A percentile compares a stretch with the other conserved stretches of the same genome.
These are phyloP conservation scores for Biston betularia DNA, from an alignment of 2,888 invertebrate species.

Conservation along the genomic window DNA sequence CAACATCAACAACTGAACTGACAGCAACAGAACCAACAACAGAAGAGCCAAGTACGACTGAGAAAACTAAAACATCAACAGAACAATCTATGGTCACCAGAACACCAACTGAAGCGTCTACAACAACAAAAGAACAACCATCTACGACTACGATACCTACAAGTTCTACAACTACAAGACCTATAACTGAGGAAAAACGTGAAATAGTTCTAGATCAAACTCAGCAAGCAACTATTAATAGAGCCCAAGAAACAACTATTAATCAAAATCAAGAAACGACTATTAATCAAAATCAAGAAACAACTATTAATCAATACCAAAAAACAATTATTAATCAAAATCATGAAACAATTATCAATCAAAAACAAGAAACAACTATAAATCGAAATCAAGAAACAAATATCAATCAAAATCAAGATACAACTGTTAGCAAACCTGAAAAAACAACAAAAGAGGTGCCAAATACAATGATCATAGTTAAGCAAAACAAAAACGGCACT, in stretches of 20 bases:
- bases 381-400: neutral
- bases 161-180: slow-evolving; percentile 20
- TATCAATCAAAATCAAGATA: neutral
- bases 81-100: slow-evolving; percentile 8
- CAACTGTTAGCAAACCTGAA: slow-evolving; percentile 13
- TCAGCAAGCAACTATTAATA: neutral
- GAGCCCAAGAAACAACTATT: neutral
- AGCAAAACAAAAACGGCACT: slow-evolving; percentile 22
- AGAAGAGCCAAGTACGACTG: neutral
- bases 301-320: too few relatives aligned
- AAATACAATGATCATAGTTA: slow-evolving; percentile 23
- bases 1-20: slow-evolving; percentile 18
- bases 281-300: neutral
- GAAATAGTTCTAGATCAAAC: neutral
- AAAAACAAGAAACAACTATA: neutral
- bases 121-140: slow-evolving; percentile 20
- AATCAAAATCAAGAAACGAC: neutral
- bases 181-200: slow-evolving; percentile 2
- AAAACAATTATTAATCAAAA: neutral
- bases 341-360: neutral
- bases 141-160: slow-evolving; percentile 17
- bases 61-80: slow-evolving; percentile 14
- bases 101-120: slow-evolving; percentile 14
- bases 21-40: slow-evolving; percentile 30
- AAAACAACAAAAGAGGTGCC: slow-evolving; percentile 5